Evolutionary conservation across 35 echinoderm and acorn worm genomes (phyloP).

Genomic region (Strongylocentrotus purpuratus): DNA sequence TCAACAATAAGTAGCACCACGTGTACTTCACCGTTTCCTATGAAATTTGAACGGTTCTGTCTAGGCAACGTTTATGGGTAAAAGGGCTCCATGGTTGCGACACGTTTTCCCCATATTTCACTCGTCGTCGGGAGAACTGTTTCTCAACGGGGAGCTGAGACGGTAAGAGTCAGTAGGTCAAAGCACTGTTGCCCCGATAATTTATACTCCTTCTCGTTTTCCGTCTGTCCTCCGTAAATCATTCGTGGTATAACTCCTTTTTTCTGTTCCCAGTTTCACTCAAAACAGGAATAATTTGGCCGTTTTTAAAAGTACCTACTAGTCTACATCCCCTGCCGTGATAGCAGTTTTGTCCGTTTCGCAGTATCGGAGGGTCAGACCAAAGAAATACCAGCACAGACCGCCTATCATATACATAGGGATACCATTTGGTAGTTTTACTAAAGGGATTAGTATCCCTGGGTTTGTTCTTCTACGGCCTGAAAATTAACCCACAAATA

Average conservation of each 20-base stretch:
- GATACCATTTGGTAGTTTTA: too few relatives aligned
- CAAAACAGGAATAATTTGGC: neutral
- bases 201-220: neutral
- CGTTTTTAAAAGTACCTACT: too few relatives aligned
- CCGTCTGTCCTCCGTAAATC: neutral
- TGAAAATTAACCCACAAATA: too few relatives aligned
- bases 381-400: too few relatives aligned
- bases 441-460: too few relatives aligned
- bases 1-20: too few relatives aligned
- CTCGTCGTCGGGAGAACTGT: neutral
- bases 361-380: too few relatives aligned
- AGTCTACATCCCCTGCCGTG: too few relatives aligned
- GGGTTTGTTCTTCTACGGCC: too few relatives aligned
- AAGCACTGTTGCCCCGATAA: neutral
- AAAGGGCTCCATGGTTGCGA: neutral
- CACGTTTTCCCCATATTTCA: neutral
- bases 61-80: neutral
- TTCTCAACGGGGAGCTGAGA: neutral
- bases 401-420: too few relatives aligned
- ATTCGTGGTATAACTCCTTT: neutral
- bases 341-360: too few relatives aligned
- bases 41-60: neutral
- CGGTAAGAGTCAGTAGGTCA: neutral
- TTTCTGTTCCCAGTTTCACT: neutral
- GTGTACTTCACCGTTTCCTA: too few relatives aligned